These are phyloP conservation scores for Nothoprocta perdicaria DNA, from an alignment of 2,113 vertebrate species.

Conservation along the genomic window DNA sequence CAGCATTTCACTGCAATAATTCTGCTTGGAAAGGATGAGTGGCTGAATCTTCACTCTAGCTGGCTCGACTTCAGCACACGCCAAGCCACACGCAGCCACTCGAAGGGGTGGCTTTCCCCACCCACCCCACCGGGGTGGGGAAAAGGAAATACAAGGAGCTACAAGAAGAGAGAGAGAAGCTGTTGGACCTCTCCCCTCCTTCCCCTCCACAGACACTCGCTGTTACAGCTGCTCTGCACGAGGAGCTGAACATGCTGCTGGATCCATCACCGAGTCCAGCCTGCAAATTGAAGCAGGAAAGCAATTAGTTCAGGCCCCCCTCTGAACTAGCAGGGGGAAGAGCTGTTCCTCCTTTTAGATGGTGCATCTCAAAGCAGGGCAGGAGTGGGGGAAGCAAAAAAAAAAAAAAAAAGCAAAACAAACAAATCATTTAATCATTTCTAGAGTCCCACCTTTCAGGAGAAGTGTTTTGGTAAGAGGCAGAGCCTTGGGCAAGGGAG, in stretches of 20 bases:
- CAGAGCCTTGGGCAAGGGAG: neutral
- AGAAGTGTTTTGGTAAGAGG: neutral
- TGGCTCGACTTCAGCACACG: fast-evolving
- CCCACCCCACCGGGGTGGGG: fast-evolving
- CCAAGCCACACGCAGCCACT: neutral
- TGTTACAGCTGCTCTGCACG: neutral
- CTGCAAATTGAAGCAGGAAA: neutral
- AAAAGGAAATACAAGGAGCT: neutral
- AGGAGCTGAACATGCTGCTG: neutral
- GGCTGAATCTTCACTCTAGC: neutral
- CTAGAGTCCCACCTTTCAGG: neutral
- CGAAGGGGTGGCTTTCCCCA: too few relatives aligned
- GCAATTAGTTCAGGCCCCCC: neutral
- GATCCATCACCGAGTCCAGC: neutral
- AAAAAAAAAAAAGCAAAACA: neutral
- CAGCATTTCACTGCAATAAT: neutral
- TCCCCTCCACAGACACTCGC: too few relatives aligned
- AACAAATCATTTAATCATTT: neutral
- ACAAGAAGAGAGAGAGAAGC: neutral
- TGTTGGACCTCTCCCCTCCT: neutral
- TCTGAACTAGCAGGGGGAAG: neutral
- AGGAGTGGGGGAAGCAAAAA: fast-evolving
- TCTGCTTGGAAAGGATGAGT: neutral
- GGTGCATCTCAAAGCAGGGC: neutral
- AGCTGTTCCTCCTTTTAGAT: neutral